These are phyloP conservation scores for Calosoma granatense DNA, from an alignment of 1,140 invertebrate genomes.

Conservation along the genomic window DNA sequence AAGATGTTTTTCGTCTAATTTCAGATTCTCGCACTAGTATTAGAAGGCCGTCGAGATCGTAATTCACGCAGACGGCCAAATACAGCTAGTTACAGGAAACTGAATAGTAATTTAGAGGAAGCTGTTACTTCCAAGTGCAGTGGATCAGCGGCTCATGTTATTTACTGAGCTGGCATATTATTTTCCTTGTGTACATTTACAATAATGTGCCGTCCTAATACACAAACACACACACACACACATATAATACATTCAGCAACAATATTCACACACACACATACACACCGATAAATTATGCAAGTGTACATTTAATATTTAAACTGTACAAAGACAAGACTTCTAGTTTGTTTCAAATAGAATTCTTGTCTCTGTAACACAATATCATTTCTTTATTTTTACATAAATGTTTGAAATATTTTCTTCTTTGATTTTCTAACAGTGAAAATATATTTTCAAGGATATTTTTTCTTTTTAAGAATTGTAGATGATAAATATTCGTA, in stretches of 20 bases:
- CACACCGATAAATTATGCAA: too few relatives aligned
- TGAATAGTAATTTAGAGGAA: conserved; percentile 52
- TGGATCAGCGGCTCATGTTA: conserved; percentile 29
- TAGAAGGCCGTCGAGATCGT: conserved; percentile 42
- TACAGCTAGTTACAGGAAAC: conserved; percentile 47
- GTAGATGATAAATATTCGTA: too few relatives aligned
- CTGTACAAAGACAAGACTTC: too few relatives aligned
- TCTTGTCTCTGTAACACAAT: too few relatives aligned
- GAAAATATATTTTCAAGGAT: too few relatives aligned
- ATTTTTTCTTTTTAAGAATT: too few relatives aligned
- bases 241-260: conserved; percentile 6
- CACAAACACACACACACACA: background rate
- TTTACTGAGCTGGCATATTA: conserved; percentile 25
- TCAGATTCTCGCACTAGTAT: conserved; percentile 45
- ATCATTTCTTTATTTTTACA: too few relatives aligned
- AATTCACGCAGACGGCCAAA: conserved; percentile 41
- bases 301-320: too few relatives aligned
- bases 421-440: too few relatives aligned
- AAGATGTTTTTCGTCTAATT: too few relatives aligned
- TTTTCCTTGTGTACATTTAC: background rate
- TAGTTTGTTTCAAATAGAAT: conserved; percentile 11
- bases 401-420: too few relatives aligned
- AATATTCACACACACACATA: too few relatives aligned
- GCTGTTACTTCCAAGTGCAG: conserved; percentile 44
- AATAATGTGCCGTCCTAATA: background rate